These are phyloP conservation scores for Tangachromis dhanisi DNA, from an alignment of 2,113 vertebrate species.

Conservation along the genomic window DNA sequence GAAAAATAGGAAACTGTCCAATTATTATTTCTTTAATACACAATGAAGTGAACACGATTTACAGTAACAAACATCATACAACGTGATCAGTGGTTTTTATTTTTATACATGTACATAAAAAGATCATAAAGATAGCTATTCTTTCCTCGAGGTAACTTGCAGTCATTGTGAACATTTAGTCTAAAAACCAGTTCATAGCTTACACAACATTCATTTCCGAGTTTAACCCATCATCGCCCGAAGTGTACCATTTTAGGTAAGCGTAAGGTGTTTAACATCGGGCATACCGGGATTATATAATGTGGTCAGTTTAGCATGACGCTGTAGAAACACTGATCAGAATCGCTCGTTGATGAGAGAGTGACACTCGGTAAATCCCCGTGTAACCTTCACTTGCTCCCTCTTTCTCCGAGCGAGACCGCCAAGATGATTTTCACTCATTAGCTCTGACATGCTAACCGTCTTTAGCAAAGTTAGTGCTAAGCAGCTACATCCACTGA, in stretches of 20 bases:
- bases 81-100: not conserved
- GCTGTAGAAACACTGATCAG: not conserved
- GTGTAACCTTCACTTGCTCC: not conserved
- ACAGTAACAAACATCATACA: not conserved
- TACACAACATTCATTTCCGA: not conserved
- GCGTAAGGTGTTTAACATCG: not conserved
- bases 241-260: not conserved
- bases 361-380: rapidly evolving
- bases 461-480: constrained; percentile 30
- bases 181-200: not conserved
- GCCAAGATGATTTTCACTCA: not conserved
- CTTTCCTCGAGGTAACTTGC: not conserved
- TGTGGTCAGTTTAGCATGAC: not conserved
- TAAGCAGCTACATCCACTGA: not conserved
- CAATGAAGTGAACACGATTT: not conserved
- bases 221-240: not conserved
- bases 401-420: not conserved
- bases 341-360: not conserved
- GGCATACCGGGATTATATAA: constrained; percentile 10
- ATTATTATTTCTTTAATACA: not conserved
- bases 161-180: not conserved
- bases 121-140: not conserved
- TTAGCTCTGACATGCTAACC: constrained; percentile 21
- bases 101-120: not conserved
- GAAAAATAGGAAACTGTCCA: not conserved